Evolutionary conservation across 2,113 vertebrate genomes (phyloP).

Genomic region (Eidolon helvum): DNA sequence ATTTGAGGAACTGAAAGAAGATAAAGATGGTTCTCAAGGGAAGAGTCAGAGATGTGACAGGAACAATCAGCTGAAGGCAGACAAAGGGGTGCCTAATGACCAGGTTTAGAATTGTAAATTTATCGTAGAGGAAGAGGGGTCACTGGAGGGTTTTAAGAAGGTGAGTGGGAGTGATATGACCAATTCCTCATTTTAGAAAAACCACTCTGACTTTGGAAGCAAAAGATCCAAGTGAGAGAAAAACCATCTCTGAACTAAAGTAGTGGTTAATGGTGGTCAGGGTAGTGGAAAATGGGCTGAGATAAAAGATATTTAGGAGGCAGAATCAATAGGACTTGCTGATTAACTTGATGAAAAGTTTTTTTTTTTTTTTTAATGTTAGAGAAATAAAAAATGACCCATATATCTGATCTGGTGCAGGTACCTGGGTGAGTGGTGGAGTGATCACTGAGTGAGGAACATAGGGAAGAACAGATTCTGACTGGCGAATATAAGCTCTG

Average conservation of each 20-base stretch:
- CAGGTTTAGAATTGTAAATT: neutral
- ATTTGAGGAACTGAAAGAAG: neutral
- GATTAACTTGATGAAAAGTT: neutral
- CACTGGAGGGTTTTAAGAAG: neutral
- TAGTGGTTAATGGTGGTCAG: neutral
- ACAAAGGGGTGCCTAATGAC: neutral
- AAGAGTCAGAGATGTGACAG: neutral
- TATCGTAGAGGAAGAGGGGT: neutral
- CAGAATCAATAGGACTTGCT: neutral
- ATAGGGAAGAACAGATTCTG: neutral
- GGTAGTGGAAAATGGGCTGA: neutral
- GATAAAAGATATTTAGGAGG: neutral
- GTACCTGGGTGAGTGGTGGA: neutral
- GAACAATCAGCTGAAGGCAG: neutral
- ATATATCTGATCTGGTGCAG: neutral
- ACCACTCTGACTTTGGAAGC: neutral
- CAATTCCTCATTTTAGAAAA: neutral
- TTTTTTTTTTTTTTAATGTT: neutral
- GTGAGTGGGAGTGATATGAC: neutral
- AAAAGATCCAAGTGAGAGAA: neutral
- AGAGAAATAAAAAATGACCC: neutral
- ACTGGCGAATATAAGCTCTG: neutral
- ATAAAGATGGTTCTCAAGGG: neutral
- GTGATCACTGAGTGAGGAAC: neutral
- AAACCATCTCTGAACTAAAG: neutral